A percentile compares a stretch with the other conserved stretches of the same genome.
Conservation (phyloP, 2,113 vertebrate species). For the Paracanthobrama guichenoti region DNA sequence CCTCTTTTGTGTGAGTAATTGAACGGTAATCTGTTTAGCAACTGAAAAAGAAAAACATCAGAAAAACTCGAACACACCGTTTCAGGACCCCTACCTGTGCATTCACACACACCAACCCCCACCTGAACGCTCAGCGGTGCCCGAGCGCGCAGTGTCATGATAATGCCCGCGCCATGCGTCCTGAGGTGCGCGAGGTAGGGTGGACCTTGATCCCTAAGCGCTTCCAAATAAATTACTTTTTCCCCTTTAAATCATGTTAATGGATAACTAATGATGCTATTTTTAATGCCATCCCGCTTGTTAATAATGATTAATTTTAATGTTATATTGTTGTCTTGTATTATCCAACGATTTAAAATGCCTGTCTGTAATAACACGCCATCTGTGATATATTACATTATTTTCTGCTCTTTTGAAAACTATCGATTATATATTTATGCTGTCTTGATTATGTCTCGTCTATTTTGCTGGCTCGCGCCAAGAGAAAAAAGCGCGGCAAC, state of each 20-base stretch:
- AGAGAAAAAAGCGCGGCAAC: conserved; percentile 21
- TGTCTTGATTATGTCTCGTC: background rate
- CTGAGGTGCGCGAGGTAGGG: conserved; percentile 30
- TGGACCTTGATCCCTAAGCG: conserved; percentile 25
- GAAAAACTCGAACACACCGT: conserved; percentile 69
- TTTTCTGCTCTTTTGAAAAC: background rate
- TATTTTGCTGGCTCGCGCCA: background rate
- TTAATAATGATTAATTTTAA: background rate
- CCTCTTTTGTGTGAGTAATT: conserved; percentile 74
- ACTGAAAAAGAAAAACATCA: conserved; percentile 78
- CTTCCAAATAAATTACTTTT: background rate
- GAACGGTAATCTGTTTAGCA: conserved; percentile 81
- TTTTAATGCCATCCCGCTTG: background rate
- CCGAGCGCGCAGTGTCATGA: conserved; percentile 38
- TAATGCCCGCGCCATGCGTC: conserved; percentile 21
- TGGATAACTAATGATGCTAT: background rate
- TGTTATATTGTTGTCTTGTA: background rate
- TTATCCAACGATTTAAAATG: background rate
- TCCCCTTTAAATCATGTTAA: conserved; percentile 19
- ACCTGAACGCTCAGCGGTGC: conserved; percentile 44
- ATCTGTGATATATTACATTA: background rate
- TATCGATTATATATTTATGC: background rate
- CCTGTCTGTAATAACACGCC: background rate
- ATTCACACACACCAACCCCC: conserved; percentile 60
- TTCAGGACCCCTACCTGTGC: conserved; percentile 75